phyloP scores from a whole-genome alignment of 2,888 invertebrate species.

The Dascillus cervinus region DNA sequence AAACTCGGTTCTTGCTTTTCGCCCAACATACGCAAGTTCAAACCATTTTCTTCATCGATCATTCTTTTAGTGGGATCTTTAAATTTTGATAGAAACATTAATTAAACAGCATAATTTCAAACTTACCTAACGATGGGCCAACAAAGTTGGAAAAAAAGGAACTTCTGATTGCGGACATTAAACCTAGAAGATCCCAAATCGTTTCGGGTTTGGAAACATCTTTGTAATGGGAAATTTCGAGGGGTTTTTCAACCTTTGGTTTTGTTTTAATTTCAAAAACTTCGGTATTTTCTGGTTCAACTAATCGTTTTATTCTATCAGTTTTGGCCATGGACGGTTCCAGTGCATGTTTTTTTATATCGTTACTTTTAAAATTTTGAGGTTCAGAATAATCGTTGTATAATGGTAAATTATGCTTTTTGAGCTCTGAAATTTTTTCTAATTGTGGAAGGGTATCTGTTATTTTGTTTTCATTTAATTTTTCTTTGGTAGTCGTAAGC shows the following conservation, averaged over 20 bases:
- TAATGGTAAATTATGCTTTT: no score
- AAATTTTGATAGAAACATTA: not conserved
- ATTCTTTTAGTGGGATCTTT: conserved; percentile 7
- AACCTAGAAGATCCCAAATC: conserved; percentile 8
- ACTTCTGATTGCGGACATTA: conserved; percentile 8
- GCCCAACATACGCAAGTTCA: conserved; percentile 4
- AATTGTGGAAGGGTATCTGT: no score
- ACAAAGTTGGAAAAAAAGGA: conserved; percentile 8
- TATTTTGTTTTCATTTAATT: no score
- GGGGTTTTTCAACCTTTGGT: conserved; percentile 2
- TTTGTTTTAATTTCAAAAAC: conserved; percentile 5
- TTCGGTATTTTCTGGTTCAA: conserved; percentile 8
- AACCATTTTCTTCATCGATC: conserved; percentile 7
- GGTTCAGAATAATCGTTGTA: no score
- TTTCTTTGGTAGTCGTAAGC: no score
- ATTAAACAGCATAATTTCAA: not conserved
- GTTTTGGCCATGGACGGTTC: no score
- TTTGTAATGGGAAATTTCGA: conserved; percentile 2
- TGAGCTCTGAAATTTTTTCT: no score
- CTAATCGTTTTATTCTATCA: not conserved
- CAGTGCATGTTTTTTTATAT: no score
- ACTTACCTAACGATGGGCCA: conserved; percentile 6
- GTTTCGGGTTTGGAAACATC: conserved; percentile 1
- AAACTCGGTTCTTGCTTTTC: conserved; percentile 4
- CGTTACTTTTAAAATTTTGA: no score